Base-by-base conservation (phyloP, 2,113 vertebrate species). In the Pteronura brasiliensis region DNA sequence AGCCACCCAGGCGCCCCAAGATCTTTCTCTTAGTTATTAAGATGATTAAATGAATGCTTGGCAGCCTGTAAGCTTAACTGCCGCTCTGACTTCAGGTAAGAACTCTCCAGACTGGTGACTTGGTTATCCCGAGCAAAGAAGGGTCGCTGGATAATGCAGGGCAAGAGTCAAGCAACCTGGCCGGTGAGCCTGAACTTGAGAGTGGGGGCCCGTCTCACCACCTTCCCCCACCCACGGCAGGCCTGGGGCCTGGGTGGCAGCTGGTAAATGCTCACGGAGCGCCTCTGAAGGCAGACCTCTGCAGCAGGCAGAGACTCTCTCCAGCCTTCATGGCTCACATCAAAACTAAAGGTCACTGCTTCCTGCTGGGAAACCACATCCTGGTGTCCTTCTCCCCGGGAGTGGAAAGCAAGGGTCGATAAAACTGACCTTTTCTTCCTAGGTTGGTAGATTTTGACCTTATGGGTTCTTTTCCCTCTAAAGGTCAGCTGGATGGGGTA, bases 291-390 rank as follows among this genome's bases (percentile, higher is more conserved):
- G 55, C 20, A 74, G 44, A 63, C 49, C 83, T 81, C 12, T 61
- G 42, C 6, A 71, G 42, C 7, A 72, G 57, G 69, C 39, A 63
- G 63, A 85, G 55, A 36, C 39, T 88, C 69, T 36, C 85, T 76
- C 47, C 13, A 14, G 88, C 20, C 42, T 52, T 71, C 0, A 57
- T 15, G 85, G 92, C 65, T 77, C 80, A 55, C 0, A 13, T 77
- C 81, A 95, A 76, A 93, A 31, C 55, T 85, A 79, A 95, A 96
- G 87, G 84, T 93, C 83, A 90, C 42, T 69, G 63, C 23, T 96
- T 96, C 86, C 83, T 74, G 31, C 36, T 91, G 65, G 91, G 57
- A 92, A 91, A 93, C 90, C 87, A 96, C 59, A 79, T 86, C 72
- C 94, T 69, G 47, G 67, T 72, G 44, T 88, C 77, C 34, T 95